Base-by-base conservation (phyloP, 2,797 vertebrate species). In the Lateolabrax maculatus region DNA sequence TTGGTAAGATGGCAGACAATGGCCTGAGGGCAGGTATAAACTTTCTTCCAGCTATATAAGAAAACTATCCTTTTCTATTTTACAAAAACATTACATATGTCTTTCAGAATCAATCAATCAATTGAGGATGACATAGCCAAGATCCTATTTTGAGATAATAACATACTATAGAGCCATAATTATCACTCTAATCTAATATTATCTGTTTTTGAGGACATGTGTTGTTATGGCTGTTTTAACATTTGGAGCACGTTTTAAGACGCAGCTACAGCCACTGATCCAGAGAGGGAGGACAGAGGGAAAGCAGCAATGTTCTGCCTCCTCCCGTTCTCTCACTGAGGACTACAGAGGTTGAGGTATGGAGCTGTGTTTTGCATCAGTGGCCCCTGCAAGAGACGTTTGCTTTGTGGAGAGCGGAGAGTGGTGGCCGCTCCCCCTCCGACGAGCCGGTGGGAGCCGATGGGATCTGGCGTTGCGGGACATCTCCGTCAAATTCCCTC, bases 391-490 rank as follows among this genome's bases (percentile, higher is more conserved):
- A 34, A 37, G 39, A 79, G 61, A 70, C 25, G 27, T 77, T 73
- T 71, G 64, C 64, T 73, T 80, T 80, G 58, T 65, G 29, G 25
- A 11, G 48, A 65, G 46, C 1, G 5, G 37, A 43, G 48, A 49
- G n/a, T n/a, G 51, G 37, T 66, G 62, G 67, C 41, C 11, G 10
- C 52, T 44, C 79, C 84, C 85, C 93, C 93, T 91, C 84, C 81
- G 88, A 89, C 91, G 89, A 58, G 88, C 80, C 87, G 68, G 81
- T 89, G 84, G 91, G 90, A 91, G 85, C 88, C 95, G 94, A 95
- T 89, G 95, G 90, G 90, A 80, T 83, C 93, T 71, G 88, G 90
- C 90, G 94, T 95, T 93, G 94, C 93, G 81, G 93, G 44, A 63
- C 86, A 84, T 94, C 85, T 90, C 94, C 93, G 90, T 95, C 94